A percentile compares a stretch with the other conserved stretches of the same genome.
These are phyloP conservation scores for Lasiommata megera DNA, from an alignment of 2,888 invertebrate genomes.

Conservation along the genomic window DNA sequence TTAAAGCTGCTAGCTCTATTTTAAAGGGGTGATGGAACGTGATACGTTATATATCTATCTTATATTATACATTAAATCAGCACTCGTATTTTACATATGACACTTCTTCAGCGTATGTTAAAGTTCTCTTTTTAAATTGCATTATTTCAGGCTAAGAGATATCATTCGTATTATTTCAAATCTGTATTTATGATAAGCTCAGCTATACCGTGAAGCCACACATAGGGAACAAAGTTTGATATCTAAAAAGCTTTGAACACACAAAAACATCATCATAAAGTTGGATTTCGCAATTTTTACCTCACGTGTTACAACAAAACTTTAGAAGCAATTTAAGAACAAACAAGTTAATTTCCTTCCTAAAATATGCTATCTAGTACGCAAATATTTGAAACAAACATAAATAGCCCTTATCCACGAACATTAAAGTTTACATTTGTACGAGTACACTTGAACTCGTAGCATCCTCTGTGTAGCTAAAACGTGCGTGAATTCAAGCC, in stretches of 20 bases:
- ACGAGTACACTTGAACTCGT: not conserved
- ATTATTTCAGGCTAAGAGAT: too few relatives aligned
- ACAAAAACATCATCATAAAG: constrained; percentile 2
- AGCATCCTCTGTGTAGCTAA: constrained; percentile 9
- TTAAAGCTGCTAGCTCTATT: too few relatives aligned
- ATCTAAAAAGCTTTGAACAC: not conserved
- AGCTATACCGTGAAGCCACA: too few relatives aligned
- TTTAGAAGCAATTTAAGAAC: constrained; percentile 20
- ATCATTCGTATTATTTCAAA: too few relatives aligned
- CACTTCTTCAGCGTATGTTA: too few relatives aligned
- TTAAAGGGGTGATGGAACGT: too few relatives aligned
- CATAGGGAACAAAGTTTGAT: too few relatives aligned
- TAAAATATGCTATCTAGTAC: constrained; percentile 12
- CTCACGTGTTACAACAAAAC: constrained; percentile 16
- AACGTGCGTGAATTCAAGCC: constrained; percentile 16
- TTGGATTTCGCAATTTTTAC: constrained; percentile 12
- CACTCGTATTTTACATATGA: too few relatives aligned
- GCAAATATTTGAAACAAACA: not conserved
- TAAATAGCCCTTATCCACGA: not conserved
- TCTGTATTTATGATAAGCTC: too few relatives aligned
- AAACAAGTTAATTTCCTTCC: constrained; percentile 24
- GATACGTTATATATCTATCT: too few relatives aligned
- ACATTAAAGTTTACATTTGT: constrained; percentile 1
- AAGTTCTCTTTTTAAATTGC: too few relatives aligned
- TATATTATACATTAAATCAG: too few relatives aligned